phyloP scores from a whole-genome alignment of 2,888 invertebrate species.

The Pantelozetes paolii region DNA sequence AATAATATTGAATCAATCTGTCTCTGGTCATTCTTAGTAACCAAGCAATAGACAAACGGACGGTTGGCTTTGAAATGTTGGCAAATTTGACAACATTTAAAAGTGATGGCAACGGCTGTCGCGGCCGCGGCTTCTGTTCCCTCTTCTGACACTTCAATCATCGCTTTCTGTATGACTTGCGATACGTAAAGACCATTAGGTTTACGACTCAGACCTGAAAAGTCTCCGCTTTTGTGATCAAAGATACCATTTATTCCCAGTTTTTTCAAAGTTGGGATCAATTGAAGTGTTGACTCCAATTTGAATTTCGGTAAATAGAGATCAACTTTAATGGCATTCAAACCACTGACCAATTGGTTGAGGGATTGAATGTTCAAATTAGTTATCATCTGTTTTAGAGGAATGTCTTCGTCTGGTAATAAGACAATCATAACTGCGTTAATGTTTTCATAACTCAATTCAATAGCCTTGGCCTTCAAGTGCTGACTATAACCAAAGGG shows the following conservation, averaged over 20 bases:
- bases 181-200: conserved; percentile 8
- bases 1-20: conserved; percentile 7
- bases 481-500: conserved; percentile 6
- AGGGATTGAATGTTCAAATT: background rate
- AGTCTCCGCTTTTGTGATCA: background rate
- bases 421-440: conserved; percentile 35
- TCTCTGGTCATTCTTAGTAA: background rate
- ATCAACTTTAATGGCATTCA: background rate
- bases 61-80: conserved; percentile 35
- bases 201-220: background rate
- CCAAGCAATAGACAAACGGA: conserved; percentile 36
- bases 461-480: background rate
- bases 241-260: conserved; percentile 34
- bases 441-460: background rate
- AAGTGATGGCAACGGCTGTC: conserved; percentile 15
- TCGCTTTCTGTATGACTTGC: conserved; percentile 34
- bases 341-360: background rate
- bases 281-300: conserved; percentile 12
- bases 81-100: background rate
- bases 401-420: conserved; percentile 31
- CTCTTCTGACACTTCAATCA: conserved; percentile 40
- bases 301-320: conserved; percentile 40
- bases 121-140: conserved; percentile 41
- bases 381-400: background rate
- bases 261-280: conserved; percentile 7